phyloP scores from a whole-genome alignment of 2,113 vertebrate species.

The crab-eating macaque (Macaca fascicularis) region DNA sequence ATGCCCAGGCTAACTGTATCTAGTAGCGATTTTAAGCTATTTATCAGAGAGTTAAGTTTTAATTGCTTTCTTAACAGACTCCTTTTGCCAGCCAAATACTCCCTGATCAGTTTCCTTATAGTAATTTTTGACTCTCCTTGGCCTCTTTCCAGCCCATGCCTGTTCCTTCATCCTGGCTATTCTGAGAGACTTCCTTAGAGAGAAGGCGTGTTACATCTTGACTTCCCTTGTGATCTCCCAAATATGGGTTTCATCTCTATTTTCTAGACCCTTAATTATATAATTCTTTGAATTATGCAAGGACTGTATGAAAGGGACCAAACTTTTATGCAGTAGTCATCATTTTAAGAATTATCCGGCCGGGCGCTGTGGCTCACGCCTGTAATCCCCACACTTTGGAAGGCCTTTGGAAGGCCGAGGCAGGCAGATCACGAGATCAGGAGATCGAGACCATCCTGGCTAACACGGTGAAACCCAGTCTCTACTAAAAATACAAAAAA shows the following conservation, averaged over 20 bases:
- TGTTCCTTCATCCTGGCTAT: neutral
- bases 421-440: too few relatives aligned
- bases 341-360: slow-evolving; percentile 21
- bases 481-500: too few relatives aligned
- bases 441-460: too few relatives aligned
- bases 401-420: too few relatives aligned
- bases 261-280: neutral
- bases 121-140: neutral
- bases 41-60: neutral
- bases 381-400: too few relatives aligned
- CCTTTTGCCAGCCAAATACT: neutral
- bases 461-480: too few relatives aligned
- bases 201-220: neutral
- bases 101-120: neutral
- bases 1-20: neutral
- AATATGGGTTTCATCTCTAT: neutral
- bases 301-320: neutral
- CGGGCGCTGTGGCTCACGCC: too few relatives aligned
- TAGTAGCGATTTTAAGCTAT: neutral
- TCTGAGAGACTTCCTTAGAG: neutral
- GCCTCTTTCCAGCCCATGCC: neutral
- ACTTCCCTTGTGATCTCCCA: neutral
- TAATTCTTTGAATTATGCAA: slow-evolving; percentile 17
- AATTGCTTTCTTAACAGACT: neutral
- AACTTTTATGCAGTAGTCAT: neutral